phyloP scores from a whole-genome alignment of 1,140 invertebrate genomes.

The Chironomus tepperi region DNA sequence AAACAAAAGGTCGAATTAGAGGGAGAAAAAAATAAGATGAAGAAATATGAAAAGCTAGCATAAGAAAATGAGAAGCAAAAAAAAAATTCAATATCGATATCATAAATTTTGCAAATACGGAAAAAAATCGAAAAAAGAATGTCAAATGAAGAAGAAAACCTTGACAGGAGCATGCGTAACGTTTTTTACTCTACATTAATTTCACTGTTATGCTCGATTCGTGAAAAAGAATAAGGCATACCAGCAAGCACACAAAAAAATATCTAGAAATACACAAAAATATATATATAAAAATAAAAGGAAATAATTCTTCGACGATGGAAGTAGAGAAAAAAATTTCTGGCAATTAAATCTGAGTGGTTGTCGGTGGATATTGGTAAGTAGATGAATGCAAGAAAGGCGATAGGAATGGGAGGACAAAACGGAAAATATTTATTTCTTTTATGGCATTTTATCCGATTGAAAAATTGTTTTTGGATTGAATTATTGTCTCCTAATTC shows the following conservation, averaged over 20 bases:
- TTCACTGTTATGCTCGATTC: neutral
- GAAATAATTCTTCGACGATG: neutral
- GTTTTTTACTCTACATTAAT: constrained; percentile 11
- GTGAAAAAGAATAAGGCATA: neutral
- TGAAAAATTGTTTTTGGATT: constrained; percentile 23
- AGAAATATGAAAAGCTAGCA: too few relatives aligned
- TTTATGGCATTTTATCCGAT: constrained; percentile 2
- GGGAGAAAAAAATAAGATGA: too few relatives aligned
- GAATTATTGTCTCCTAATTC: constrained; percentile 18
- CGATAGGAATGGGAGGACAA: neutral
- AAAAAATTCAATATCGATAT: constrained; percentile 3
- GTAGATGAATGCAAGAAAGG: neutral
- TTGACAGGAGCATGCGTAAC: neutral
- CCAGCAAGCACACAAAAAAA: neutral
- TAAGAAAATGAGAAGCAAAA: too few relatives aligned
- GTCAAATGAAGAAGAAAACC: neutral
- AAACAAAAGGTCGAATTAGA: too few relatives aligned
- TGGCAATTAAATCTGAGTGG: constrained; percentile 22
- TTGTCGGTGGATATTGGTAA: constrained; percentile 11
- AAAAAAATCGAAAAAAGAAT: neutral
- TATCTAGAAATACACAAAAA: neutral
- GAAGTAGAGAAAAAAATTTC: constrained; percentile 7
- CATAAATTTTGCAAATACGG: constrained; percentile 1
- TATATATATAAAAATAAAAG: too few relatives aligned
- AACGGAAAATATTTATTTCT: constrained; percentile 23